phyloP scores from a whole-genome alignment of 2,113 vertebrate species.

The Scatophagus argus region DNA sequence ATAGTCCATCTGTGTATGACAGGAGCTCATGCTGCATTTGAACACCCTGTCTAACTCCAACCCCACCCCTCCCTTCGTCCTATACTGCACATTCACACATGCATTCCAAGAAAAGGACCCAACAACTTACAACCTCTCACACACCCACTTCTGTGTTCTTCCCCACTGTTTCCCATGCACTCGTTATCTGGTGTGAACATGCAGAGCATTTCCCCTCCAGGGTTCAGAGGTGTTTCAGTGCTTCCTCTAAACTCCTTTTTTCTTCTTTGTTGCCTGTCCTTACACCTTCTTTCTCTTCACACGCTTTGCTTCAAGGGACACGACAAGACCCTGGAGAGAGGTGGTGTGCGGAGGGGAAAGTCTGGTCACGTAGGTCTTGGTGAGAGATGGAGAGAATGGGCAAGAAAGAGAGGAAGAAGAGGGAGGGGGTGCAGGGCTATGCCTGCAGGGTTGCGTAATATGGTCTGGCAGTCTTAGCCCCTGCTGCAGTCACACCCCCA shows the following conservation, averaged over 20 bases:
- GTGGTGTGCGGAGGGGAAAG: slow-evolving; percentile 48
- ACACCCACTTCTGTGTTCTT: slow-evolving; percentile 16
- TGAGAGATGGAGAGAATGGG: slow-evolving; percentile 41
- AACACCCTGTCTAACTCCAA: slow-evolving; percentile 6
- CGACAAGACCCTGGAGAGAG: background rate
- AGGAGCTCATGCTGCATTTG: slow-evolving; percentile 54
- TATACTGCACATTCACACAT: background rate
- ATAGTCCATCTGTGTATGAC: slow-evolving; percentile 65
- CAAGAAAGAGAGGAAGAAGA: background rate
- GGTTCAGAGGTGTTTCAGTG: slow-evolving; percentile 51
- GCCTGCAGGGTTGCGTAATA: slow-evolving; percentile 69
- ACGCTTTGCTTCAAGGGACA: slow-evolving; percentile 16
- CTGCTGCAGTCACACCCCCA: slow-evolving; percentile 27
- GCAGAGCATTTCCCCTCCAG: slow-evolving; percentile 63
- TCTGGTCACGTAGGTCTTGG: slow-evolving; percentile 69
- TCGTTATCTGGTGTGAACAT: slow-evolving; percentile 64
- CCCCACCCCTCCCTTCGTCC: background rate
- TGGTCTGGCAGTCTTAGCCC: slow-evolving; percentile 42
- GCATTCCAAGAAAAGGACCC: slow-evolving; percentile 58
- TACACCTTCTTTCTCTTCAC: slow-evolving; percentile 3
- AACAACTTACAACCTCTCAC: slow-evolving; percentile 38
- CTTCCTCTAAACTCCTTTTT: slow-evolving; percentile 25
- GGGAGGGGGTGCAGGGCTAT: slow-evolving; percentile 21
- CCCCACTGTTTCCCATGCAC: slow-evolving; percentile 43
- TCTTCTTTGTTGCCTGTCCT: background rate